phyloP scores from a whole-genome alignment of 2,797 vertebrate genomes.

The Gorsachius magnificus region DNA sequence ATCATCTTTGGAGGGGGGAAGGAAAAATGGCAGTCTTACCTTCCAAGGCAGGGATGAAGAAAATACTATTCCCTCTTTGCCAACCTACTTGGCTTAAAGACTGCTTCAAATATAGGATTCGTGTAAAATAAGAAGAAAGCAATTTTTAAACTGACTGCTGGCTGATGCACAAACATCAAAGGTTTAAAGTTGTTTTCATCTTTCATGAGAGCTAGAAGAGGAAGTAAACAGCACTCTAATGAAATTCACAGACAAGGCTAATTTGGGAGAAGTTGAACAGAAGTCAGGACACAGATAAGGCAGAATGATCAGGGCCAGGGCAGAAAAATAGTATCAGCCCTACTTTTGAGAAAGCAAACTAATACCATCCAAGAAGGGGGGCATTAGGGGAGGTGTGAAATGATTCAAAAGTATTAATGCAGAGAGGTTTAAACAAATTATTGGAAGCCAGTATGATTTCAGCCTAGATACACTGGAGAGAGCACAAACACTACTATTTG shows the following conservation, averaged over 20 bases:
- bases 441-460: neutral
- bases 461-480: neutral
- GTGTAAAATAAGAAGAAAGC: neutral
- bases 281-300: neutral
- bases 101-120: neutral
- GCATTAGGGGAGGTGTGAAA: neutral
- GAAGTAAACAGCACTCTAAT: conserved; percentile 32
- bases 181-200: conserved; percentile 37
- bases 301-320: neutral
- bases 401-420: neutral
- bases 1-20: neutral
- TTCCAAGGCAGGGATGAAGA: neutral
- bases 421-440: neutral
- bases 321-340: neutral
- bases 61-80: neutral
- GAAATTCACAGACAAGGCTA: conserved; percentile 34
- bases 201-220: conserved; percentile 13
- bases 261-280: conserved; percentile 40
- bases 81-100: neutral
- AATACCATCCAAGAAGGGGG: neutral
- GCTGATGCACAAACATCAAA: conserved; percentile 39
- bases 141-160: conserved; percentile 2
- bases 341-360: neutral
- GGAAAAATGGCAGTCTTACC: neutral
- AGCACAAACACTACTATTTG: neutral